A percentile compares a stretch with the other conserved stretches of the same genome.
Evolutionary conservation across 92 coral and sea anemone genomes (phyloP).

Genomic region (Umimayanthus chanpuru): DNA sequence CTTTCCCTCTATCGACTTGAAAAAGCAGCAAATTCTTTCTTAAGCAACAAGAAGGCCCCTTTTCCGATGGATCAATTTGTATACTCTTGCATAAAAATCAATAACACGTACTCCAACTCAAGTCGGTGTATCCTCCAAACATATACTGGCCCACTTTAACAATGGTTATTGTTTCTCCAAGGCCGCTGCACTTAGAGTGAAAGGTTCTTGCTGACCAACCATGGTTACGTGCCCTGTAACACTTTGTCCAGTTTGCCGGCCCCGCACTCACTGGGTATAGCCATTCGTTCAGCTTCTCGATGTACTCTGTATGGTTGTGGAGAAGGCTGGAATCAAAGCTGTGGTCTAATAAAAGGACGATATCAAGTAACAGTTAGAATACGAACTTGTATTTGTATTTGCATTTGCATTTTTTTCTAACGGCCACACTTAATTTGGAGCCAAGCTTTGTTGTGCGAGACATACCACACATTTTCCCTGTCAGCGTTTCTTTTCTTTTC

Average conservation of each 20-base stretch:
- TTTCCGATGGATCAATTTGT: too few relatives aligned
- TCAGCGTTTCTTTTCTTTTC: too few relatives aligned
- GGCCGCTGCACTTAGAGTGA: conserved; percentile 9
- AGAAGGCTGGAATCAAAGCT: conserved; percentile 60
- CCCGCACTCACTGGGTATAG: conserved; percentile 59
- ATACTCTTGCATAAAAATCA: not conserved
- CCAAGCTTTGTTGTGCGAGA: too few relatives aligned
- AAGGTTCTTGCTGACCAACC: conserved; percentile 26
- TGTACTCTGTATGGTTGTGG: conserved; percentile 50
- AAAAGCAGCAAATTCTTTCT: too few relatives aligned
- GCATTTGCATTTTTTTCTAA: too few relatives aligned
- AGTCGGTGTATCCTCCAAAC: conserved; percentile 31
- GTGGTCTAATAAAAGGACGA: conserved; percentile 42
- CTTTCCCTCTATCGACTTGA: too few relatives aligned
- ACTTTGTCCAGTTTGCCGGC: conserved; percentile 6
- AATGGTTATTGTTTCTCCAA: conserved; percentile 1
- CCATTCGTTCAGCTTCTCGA: conserved; percentile 71
- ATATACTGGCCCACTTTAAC: conserved; percentile 16
- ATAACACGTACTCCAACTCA: not conserved
- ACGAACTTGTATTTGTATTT: too few relatives aligned
- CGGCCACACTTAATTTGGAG: too few relatives aligned
- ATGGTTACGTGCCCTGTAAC: conserved; percentile 21
- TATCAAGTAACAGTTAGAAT: too few relatives aligned
- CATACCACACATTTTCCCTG: too few relatives aligned
- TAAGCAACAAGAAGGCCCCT: too few relatives aligned